A percentile compares a stretch with the other conserved stretches of the same genome.
These are phyloP conservation scores for Phengaris alcon DNA, from an alignment of 2,888 invertebrate genomes.

Conservation along the genomic window DNA sequence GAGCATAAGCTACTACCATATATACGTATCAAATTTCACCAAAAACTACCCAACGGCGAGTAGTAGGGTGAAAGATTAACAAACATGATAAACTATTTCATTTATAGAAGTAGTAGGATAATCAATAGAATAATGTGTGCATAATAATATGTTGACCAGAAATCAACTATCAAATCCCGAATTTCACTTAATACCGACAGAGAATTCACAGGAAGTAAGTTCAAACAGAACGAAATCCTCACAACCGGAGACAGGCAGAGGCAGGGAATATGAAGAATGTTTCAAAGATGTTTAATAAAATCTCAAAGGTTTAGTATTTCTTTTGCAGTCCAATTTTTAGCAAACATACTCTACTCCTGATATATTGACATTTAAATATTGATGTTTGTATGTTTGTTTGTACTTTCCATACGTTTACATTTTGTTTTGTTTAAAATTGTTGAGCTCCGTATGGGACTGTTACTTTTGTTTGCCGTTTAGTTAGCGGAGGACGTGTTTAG, in stretches of 20 bases:
- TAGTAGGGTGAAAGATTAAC: no score
- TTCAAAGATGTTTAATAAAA: background rate
- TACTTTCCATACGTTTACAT: background rate
- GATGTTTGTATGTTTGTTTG: conserved; percentile 3
- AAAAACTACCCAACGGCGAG: no score
- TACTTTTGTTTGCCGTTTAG: conserved; percentile 13
- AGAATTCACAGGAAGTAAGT: background rate
- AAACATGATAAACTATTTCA: no score
- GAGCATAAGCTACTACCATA: no score
- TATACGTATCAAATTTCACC: no score
- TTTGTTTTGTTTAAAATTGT: conserved; percentile 9
- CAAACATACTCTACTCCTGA: background rate
- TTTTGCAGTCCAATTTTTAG: background rate
- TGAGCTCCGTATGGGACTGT: background rate
- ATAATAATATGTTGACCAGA: no score
- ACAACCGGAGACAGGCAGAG: background rate
- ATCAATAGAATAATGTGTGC: no score
- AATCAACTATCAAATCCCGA: no score
- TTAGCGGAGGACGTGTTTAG: background rate
- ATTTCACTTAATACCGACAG: background rate
- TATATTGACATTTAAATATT: conserved; percentile 14
- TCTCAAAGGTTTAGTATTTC: conserved; percentile 13
- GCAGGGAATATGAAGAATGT: background rate
- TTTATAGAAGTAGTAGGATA: no score
- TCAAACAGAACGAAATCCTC: background rate